Conservation (phyloP, 2,888 invertebrate genomes). For the Carterocephalus palaemon region DNA sequence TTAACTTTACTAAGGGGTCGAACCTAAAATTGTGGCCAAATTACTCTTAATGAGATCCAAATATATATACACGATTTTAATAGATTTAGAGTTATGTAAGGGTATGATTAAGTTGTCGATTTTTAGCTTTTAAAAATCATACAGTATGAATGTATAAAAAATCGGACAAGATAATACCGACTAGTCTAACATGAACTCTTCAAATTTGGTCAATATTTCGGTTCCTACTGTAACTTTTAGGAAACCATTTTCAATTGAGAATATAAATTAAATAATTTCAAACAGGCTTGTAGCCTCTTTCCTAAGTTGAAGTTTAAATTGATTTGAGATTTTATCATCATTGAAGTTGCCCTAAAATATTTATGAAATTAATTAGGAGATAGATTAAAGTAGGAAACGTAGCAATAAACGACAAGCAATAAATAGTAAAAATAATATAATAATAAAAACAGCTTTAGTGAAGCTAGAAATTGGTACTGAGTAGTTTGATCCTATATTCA, state of each 20-base stretch:
- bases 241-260: neutral
- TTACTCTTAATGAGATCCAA: slow-evolving; percentile 75
- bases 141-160: slow-evolving; percentile 5
- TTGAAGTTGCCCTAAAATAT: slow-evolving; percentile 28
- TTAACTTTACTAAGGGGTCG: slow-evolving; percentile 65
- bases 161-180: slow-evolving; percentile 3
- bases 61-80: slow-evolving; percentile 75
- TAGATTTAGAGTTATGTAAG: slow-evolving; percentile 58
- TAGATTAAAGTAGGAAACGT: slow-evolving; percentile 59
- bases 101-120: slow-evolving; percentile 40
- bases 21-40: slow-evolving; percentile 78
- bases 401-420: slow-evolving; percentile 76
- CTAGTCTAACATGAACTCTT: slow-evolving; percentile 18
- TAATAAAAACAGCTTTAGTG: slow-evolving; percentile 64
- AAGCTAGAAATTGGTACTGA: slow-evolving; percentile 75
- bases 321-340: slow-evolving; percentile 10
- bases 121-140: slow-evolving; percentile 30
- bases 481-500: slow-evolving; percentile 61
- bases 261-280: neutral
- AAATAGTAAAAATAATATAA: slow-evolving; percentile 52
- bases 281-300: slow-evolving; percentile 12
- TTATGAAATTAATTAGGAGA: slow-evolving; percentile 28
- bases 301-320: slow-evolving; percentile 7
- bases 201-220: slow-evolving; percentile 25
- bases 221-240: slow-evolving; percentile 23